Conservation (phyloP, 2,797 vertebrate species). For the Hypotaenidia philippensis region DNA sequence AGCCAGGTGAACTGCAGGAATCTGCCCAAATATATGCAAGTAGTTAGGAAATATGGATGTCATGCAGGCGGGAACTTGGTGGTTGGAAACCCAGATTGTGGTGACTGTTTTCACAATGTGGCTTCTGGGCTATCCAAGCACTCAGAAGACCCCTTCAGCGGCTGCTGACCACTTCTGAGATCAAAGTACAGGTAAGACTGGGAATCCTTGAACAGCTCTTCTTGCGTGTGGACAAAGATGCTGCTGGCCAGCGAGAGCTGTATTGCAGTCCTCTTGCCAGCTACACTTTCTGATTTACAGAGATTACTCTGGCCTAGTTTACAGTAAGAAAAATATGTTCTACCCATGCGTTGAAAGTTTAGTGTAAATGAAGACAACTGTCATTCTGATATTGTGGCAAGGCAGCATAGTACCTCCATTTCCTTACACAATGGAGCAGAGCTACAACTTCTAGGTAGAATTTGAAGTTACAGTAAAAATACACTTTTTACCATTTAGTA, state of each 20-base stretch:
- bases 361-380: background rate
- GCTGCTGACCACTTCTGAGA: background rate
- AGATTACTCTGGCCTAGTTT: background rate
- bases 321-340: background rate
- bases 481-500: background rate
- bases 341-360: background rate
- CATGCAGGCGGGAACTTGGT: background rate
- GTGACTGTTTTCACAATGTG: background rate
- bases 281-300: background rate
- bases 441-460: background rate
- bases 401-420: background rate
- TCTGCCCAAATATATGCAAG: background rate
- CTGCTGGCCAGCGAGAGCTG: background rate
- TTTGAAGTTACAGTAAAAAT: background rate
- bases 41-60: background rate
- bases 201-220: background rate
- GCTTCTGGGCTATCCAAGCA: background rate
- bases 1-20: background rate
- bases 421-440: background rate
- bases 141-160: background rate
- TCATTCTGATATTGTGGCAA: background rate
- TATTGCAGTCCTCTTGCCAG: background rate
- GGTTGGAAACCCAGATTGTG: background rate
- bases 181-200: background rate
- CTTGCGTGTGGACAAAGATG: background rate